A percentile compares a stretch with the other conserved stretches of the same genome.
These are phyloP conservation scores for Orchestia grillus DNA, from an alignment of 1,140 invertebrate species.

Conservation along the genomic window DNA sequence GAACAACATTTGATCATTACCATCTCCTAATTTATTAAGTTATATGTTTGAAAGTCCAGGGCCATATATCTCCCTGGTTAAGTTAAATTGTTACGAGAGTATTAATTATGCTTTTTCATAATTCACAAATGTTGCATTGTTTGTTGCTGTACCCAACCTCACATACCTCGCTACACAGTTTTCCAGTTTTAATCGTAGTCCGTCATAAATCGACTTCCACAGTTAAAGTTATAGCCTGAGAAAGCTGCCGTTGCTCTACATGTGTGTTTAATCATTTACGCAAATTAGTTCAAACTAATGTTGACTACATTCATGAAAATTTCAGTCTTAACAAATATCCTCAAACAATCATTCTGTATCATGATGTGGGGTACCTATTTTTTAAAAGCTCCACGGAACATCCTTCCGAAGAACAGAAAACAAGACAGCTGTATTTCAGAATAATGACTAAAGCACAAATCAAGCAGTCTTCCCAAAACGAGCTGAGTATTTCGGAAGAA, in stretches of 20 bases:
- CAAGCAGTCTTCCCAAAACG: too few relatives aligned
- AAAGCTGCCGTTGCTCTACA: background rate
- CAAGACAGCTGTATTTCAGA: background rate
- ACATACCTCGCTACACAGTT: background rate
- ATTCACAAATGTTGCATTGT: background rate
- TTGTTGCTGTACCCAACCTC: background rate
- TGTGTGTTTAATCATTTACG: background rate
- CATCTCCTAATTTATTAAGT: background rate
- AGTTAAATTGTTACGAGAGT: too few relatives aligned
- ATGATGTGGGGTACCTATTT: background rate
- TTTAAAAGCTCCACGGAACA: background rate
- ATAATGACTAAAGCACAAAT: background rate
- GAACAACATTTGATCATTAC: background rate
- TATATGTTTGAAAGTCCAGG: too few relatives aligned
- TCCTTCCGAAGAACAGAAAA: background rate
- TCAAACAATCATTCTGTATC: background rate
- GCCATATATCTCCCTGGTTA: too few relatives aligned
- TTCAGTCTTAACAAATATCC: background rate
- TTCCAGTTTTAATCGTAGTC: background rate
- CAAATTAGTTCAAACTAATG: background rate
- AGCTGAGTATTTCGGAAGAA: too few relatives aligned
- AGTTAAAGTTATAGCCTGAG: background rate
- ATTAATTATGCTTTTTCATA: too few relatives aligned
- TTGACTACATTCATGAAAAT: background rate
- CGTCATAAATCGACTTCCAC: background rate